Evolutionary conservation across 2,888 invertebrate genomes (phyloP), one percentile per base, ranked within the genome.

Genomic region (Hofmannophila pseudospretella): DNA sequence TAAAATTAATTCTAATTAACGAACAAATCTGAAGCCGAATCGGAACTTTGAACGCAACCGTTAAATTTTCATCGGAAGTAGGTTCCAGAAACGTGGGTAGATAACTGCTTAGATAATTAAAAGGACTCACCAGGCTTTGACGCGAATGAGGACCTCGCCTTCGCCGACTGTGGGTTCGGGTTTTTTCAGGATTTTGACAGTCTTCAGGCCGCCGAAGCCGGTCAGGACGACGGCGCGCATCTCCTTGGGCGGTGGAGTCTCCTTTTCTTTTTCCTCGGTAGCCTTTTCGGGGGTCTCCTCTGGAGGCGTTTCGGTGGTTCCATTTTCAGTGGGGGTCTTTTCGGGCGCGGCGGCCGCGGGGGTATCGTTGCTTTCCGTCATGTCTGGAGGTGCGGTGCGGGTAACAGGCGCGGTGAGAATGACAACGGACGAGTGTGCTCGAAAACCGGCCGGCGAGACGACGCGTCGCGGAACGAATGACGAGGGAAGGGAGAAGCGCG

Each of bases 201-300:
- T 92, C 77, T 95, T 95, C 45, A 95, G 88, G 28, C 95, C 95
- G 26, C 96, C 96, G 79, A 95, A 96, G 59, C 94, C 93, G 50
- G 93, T 93, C 54, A 96, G 90, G 47, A 95, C 93, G 56, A 96
- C 91, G 38, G 94, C 94, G 67, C 93, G 90, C 94, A 95, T 95
- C 85, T 95, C 94, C 77, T 94, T 94, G 51, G 92, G 91, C 52
- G 90, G 89, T 32, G 85, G 84, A 36, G 73, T 69, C 64, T 76
- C 76, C 62, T 87, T 88, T 60, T 88, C 89, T 53, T 88, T 88
- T 48, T 89, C 88, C 42, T 88, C 88, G 40, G 81, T 84, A 13
- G 85, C 81, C 59, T 87, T 88, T 45, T 89, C 89, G 14, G 89
- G 88, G 27, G 80, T 67, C 54, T 87, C 87, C 45, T 86, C 88